Conservation (phyloP, 2,888 invertebrate genomes). For the Marasmarcha lunaedactyla region DNA sequence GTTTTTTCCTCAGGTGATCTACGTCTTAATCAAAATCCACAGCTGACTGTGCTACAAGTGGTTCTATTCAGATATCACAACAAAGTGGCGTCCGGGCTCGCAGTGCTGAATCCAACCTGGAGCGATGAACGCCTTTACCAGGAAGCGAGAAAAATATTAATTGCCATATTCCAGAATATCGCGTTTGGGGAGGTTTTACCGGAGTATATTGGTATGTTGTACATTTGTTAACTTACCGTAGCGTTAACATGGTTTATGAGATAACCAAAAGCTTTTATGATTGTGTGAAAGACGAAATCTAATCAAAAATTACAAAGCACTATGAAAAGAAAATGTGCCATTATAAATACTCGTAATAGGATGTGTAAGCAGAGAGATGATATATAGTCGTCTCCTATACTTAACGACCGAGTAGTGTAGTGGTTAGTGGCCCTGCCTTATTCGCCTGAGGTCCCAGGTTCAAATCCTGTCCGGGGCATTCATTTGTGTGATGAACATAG, state of each 20-base stretch:
- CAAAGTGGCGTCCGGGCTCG: neutral
- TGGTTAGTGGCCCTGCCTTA: no score
- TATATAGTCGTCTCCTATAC: no score
- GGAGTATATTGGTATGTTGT: conserved; percentile 8
- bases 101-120: conserved; percentile 46
- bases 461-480: no score
- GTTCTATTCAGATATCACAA: conserved; percentile 12
- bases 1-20: conserved; percentile 73
- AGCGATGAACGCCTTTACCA: conserved; percentile 45
- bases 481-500: no score
- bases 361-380: no score
- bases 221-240: neutral
- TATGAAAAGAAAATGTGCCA: no score
- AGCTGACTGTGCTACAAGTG: conserved; percentile 71
- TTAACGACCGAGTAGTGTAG: no score
- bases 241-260: neutral
- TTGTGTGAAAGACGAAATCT: neutral
- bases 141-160: conserved; percentile 39
- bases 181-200: conserved; percentile 48
- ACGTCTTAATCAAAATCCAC: conserved; percentile 73
- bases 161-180: conserved; percentile 49
- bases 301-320: neutral
- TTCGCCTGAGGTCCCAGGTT: no score
- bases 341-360: no score
- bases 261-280: neutral